phyloP scores from a whole-genome alignment of 1,140 invertebrate species.

The Pollicipes pollicipes region DNA sequence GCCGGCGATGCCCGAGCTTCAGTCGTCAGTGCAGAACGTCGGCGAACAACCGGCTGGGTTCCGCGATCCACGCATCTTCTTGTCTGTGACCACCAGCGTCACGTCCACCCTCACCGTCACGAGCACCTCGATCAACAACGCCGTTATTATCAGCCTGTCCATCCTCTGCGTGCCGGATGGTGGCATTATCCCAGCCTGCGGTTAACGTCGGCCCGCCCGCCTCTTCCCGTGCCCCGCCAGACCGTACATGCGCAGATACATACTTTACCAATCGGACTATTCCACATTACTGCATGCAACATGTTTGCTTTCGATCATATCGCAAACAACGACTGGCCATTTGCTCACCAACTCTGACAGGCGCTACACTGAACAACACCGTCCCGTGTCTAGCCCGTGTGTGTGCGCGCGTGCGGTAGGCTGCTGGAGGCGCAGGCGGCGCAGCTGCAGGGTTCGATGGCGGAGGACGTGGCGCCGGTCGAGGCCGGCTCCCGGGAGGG shows the following conservation, averaged over 20 bases:
- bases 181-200: conserved; percentile 2
- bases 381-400: neutral
- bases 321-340: neutral
- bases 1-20: neutral
- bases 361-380: neutral
- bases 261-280: neutral
- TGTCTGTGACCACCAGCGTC: conserved; percentile 7
- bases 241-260: neutral
- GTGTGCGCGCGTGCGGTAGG: neutral
- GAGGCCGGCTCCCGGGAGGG: neutral
- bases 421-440: neutral
- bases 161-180: conserved; percentile 4
- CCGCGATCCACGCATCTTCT: neutral
- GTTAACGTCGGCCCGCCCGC: neutral
- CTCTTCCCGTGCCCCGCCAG: too few species aligned
- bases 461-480: neutral
- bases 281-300: neutral
- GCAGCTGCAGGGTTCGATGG: neutral
- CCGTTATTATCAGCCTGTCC: conserved; percentile 11
- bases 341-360: neutral
- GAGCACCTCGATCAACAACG: conserved; percentile 12
- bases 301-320: neutral
- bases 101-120: conserved; percentile 13
- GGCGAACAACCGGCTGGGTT: neutral
- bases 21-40: neutral